Conservation (phyloP, 2,888 invertebrate genomes). For the Gari tellinella region DNA sequence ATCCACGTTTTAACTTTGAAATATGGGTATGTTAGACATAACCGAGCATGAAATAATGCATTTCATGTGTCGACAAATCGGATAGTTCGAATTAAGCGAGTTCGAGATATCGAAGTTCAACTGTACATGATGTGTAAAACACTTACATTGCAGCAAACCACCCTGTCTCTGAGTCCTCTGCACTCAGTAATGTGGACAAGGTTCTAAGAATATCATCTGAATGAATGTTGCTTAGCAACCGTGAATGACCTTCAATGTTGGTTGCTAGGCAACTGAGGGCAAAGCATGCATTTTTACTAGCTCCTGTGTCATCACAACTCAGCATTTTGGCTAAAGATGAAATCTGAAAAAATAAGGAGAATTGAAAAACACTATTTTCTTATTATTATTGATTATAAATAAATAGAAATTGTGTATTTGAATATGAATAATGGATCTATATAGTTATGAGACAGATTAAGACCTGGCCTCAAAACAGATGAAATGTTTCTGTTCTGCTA, state of each 20-base stretch:
- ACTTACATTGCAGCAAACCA: constrained; percentile 85
- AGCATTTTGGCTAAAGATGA: constrained; percentile 82
- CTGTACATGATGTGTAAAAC: too few species aligned
- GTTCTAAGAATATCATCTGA: constrained; percentile 79
- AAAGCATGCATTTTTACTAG: constrained; percentile 84
- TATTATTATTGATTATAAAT: too few species aligned
- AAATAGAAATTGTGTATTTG: too few species aligned
- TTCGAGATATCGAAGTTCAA: too few species aligned
- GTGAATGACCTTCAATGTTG: constrained; percentile 80
- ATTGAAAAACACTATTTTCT: neutral
- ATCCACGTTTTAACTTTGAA: too few species aligned
- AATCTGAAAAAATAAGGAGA: constrained; percentile 70
- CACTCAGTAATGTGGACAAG: constrained; percentile 76
- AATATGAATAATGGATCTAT: too few species aligned
- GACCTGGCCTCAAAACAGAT: too few species aligned
- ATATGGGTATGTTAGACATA: too few species aligned
- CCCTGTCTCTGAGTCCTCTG: constrained; percentile 82
- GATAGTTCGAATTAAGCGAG: too few species aligned
- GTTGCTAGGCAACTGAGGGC: constrained; percentile 84
- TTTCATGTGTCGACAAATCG: too few species aligned
- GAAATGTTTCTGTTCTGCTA: too few species aligned
- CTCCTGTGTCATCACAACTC: constrained; percentile 81
- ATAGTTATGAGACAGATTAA: neutral
- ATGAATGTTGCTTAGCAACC: constrained; percentile 76
- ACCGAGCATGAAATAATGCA: too few species aligned